Percentiles rank a stretch among this genome's conserved stretches.
Evolutionary conservation across 2,113 vertebrate species (phyloP).

Genomic region (Tragulus kanchil): DNA sequence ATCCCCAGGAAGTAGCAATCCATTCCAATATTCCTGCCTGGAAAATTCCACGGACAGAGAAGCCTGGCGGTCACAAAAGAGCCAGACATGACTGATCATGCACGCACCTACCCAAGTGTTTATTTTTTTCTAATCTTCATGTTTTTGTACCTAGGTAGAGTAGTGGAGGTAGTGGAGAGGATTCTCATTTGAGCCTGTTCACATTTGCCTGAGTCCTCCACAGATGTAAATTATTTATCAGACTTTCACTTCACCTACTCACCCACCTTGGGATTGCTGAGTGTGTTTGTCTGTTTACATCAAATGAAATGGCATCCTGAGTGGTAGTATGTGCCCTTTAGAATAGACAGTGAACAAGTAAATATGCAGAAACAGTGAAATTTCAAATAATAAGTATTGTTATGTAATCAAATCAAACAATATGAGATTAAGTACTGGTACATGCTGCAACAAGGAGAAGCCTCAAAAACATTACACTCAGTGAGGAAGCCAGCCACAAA

Average conservation of each 20-base stretch:
- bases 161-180: neutral
- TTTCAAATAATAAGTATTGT: neutral
- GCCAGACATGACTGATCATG: neutral
- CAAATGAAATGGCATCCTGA: neutral
- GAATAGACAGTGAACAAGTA: neutral
- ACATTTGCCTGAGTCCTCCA: neutral
- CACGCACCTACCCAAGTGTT: neutral
- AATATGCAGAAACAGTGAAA: neutral
- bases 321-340: neutral
- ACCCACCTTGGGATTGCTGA: neutral
- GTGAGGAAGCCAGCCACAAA: neutral
- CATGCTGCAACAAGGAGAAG: neutral
- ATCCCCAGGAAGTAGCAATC: neutral
- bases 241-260: neutral
- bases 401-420: neutral
- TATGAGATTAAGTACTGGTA: neutral
- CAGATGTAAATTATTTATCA: neutral
- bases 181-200: neutral
- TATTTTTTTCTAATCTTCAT: neutral
- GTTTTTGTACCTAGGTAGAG: neutral
- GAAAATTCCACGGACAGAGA: neutral
- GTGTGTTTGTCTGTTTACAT: neutral
- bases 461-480: neutral
- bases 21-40: neutral
- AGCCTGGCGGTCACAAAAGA: neutral